Conservation (phyloP, 2,888 invertebrate species). For the Xestia ashworthii region DNA sequence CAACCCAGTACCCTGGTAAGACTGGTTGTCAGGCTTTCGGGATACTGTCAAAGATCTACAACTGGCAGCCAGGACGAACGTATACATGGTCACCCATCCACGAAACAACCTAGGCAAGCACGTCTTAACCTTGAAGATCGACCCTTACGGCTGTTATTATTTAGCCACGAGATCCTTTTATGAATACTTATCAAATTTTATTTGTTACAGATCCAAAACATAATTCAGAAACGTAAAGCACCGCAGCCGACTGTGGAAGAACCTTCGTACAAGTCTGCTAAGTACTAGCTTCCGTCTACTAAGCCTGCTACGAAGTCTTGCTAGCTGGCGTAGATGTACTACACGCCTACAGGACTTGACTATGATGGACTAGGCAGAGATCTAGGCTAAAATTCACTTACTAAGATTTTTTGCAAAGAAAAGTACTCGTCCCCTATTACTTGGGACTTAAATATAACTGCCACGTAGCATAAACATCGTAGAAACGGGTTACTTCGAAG, state of each 20-base stretch:
- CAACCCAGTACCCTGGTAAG: too few relatives aligned
- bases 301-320: not conserved
- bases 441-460: not conserved
- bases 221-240: slow-evolving; percentile 96
- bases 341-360: not conserved
- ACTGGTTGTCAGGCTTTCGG: not conserved
- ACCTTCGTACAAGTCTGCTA: slow-evolving; percentile 92
- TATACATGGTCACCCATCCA: not conserved
- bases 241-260: slow-evolving; percentile 88
- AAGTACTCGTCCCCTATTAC: not conserved
- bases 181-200: not conserved
- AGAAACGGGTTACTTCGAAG: too few relatives aligned
- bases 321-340: not conserved
- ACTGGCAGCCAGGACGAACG: not conserved
- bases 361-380: not conserved
- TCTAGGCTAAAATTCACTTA: not conserved
- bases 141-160: too few relatives aligned
- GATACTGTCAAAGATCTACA: not conserved
- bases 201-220: slow-evolving; percentile 92
- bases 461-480: too few relatives aligned
- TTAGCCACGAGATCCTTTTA: not conserved
- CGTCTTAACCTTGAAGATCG: not conserved
- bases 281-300: slow-evolving; percentile 86
- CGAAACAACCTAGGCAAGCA: not conserved
- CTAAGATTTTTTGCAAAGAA: not conserved